Conservation (phyloP, 1,140 invertebrate genomes). For the Apis florea region DNA sequence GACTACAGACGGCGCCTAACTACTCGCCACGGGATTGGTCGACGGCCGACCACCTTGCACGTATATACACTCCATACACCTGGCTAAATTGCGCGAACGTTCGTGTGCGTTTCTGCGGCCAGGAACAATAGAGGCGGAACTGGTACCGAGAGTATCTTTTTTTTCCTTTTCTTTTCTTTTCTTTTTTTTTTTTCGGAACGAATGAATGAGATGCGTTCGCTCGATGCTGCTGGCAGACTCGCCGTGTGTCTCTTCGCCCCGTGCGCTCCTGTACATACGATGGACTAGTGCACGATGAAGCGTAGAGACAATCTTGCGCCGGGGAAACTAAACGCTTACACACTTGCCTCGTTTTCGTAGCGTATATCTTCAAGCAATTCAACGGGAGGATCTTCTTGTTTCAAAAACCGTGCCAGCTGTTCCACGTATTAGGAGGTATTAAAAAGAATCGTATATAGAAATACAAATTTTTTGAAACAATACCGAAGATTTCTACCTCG, state of each 20-base stretch:
- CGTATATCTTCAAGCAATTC: neutral
- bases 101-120: constrained; percentile 24
- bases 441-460: too few species aligned
- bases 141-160: constrained; percentile 20
- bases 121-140: constrained; percentile 43
- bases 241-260: neutral
- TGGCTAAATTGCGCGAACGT: constrained; percentile 33
- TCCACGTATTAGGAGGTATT: neutral
- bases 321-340: neutral
- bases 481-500: too few species aligned
- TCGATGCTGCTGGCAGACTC: neutral
- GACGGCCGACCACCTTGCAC: constrained; percentile 33
- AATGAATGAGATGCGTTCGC: constrained; percentile 36
- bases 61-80: neutral
- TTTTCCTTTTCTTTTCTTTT: neutral
- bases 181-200: neutral
- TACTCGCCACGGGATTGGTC: constrained; percentile 53
- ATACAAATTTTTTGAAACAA: too few species aligned
- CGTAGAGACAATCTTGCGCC: too few species aligned
- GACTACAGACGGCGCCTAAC: constrained; percentile 53
- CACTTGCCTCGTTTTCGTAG: neutral
- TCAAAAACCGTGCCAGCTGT: neutral
- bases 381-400: neutral
- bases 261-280: too few species aligned
- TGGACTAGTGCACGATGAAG: too few species aligned